These are phyloP conservation scores for Astyanax mexicanus DNA, from an alignment of 2,797 vertebrate species.

Conservation along the genomic window DNA sequence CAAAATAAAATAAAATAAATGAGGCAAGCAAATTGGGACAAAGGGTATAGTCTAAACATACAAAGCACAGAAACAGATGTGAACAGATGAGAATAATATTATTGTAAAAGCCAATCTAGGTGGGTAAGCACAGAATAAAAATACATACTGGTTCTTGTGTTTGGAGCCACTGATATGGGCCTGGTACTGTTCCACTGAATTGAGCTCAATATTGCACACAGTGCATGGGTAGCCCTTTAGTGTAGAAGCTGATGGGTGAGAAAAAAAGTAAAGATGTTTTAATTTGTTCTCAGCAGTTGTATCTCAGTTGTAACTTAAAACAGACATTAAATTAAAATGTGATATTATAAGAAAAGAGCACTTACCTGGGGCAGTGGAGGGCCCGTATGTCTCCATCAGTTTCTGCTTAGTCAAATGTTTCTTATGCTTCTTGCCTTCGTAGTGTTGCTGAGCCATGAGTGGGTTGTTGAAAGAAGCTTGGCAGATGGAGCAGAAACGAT, in stretches of 20 bases:
- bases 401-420: constrained; percentile 94
- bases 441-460: constrained; percentile 96
- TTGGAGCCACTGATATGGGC: constrained; percentile 97
- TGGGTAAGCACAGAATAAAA: neutral
- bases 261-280: neutral
- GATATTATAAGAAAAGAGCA: too few relatives aligned
- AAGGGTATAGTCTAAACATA: neutral
- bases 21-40: too few relatives aligned
- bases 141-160: constrained; percentile 97
- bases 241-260: constrained; percentile 75
- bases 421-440: constrained; percentile 94
- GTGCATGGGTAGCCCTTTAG: constrained; percentile 92
- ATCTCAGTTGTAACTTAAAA: too few relatives aligned
- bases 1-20: neutral
- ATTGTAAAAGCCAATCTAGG: too few relatives aligned
- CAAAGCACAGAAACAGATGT: neutral
- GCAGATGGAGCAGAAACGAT: constrained; percentile 95
- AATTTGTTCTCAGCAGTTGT: too few relatives aligned
- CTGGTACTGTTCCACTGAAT: constrained; percentile 98
- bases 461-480: constrained; percentile 96
- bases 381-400: constrained; percentile 93
- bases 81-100: neutral
- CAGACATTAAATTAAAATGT: too few relatives aligned
- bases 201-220: constrained; percentile 93
- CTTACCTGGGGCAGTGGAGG: constrained; percentile 75